Percentiles rank a stretch among this genome's conserved stretches.
Conservation (phyloP, 1,140 invertebrate species). For the Calliopsis andreniformis region DNA sequence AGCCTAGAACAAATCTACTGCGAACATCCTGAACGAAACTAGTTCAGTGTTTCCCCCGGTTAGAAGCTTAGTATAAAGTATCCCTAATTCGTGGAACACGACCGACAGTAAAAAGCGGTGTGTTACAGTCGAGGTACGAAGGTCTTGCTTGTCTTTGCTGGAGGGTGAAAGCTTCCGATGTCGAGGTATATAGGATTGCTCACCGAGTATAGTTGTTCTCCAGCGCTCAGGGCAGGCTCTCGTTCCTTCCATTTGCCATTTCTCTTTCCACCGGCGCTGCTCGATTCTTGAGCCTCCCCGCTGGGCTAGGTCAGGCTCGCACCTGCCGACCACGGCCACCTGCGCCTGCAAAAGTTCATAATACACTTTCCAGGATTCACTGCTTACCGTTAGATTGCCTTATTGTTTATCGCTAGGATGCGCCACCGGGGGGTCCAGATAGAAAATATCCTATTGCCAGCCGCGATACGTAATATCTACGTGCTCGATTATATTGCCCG, state of each 20-base stretch:
- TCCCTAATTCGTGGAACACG: conserved; percentile 7
- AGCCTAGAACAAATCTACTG: no score
- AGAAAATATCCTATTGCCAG: neutral
- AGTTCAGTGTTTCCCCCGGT: neutral
- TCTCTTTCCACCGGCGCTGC: conserved; percentile 26
- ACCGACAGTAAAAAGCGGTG: neutral
- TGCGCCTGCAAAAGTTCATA: conserved; percentile 49
- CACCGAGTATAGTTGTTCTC: conserved; percentile 17
- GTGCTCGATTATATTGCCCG: neutral
- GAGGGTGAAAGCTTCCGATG: conserved; percentile 33
- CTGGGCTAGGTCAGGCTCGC: conserved; percentile 45
- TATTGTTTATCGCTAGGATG: conserved; percentile 32
- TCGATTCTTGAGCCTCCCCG: conserved; percentile 24
- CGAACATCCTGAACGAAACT: no score
- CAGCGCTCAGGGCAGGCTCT: conserved; percentile 11
- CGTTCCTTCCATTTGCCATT: conserved; percentile 42
- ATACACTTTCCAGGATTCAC: conserved; percentile 49
- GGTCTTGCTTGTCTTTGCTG: neutral
- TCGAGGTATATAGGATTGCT: conserved; percentile 22
- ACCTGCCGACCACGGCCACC: conserved; percentile 42
- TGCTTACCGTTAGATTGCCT: conserved; percentile 37
- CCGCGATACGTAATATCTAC: neutral
- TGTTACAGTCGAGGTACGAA: neutral
- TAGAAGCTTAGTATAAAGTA: conserved; percentile 5
- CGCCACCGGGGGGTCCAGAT: neutral